phyloP scores from a whole-genome alignment of 2,888 invertebrate species.

The Ormyrus nitidulus region DNA sequence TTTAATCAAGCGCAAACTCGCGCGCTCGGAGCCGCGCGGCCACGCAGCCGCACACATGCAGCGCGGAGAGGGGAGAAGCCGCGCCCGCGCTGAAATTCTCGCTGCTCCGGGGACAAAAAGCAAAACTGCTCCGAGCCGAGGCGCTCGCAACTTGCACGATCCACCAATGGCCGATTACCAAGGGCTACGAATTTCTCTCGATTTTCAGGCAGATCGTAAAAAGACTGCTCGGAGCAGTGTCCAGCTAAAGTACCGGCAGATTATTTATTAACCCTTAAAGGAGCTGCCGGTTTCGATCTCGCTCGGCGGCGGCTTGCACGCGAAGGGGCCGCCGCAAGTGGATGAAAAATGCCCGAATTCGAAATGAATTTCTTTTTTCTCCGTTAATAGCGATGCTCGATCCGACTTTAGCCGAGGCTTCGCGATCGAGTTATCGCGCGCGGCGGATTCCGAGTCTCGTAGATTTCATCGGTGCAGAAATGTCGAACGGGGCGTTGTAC shows the following conservation, averaged over 20 bases:
- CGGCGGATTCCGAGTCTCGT: constrained; percentile 32
- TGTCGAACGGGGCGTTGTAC: constrained; percentile 51
- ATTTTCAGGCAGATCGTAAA: background rate
- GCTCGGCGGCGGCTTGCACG: constrained; percentile 15
- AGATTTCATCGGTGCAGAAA: background rate
- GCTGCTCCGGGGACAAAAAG: too few relatives aligned
- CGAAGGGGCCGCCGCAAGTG: constrained; percentile 3
- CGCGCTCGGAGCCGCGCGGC: too few relatives aligned
- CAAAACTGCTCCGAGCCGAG: too few relatives aligned
- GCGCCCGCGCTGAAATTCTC: too few relatives aligned
- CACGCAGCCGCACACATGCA: too few relatives aligned
- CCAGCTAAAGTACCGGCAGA: constrained; percentile 9
- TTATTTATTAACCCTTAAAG: constrained; percentile 39
- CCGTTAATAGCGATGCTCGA: background rate
- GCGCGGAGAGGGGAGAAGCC: too few relatives aligned
- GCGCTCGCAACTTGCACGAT: too few relatives aligned
- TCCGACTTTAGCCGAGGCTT: too few relatives aligned
- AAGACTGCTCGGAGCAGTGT: background rate
- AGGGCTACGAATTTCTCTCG: background rate
- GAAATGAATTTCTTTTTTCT: background rate
- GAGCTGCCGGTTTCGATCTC: background rate
- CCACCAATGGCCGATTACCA: too few relatives aligned
- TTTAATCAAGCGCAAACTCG: constrained; percentile 31
- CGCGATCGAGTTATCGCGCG: background rate
- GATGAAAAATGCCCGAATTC: constrained; percentile 40